Evolutionary conservation across 2,797 vertebrate species (phyloP).

Genomic region (Schizothorax lantsangensis): DNA sequence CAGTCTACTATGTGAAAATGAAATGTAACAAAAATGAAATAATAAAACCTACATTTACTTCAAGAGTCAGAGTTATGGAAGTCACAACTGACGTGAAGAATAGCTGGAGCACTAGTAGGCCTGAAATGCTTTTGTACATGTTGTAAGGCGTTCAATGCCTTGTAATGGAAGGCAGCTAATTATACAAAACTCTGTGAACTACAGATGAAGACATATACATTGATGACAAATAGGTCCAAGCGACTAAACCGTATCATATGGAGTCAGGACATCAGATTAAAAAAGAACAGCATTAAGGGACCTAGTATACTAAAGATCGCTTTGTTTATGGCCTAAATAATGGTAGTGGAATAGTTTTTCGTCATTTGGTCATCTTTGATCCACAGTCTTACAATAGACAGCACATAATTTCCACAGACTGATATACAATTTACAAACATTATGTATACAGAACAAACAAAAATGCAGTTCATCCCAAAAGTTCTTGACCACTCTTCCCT

Average conservation of each 20-base stretch:
- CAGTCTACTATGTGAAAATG: neutral
- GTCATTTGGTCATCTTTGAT: conserved; percentile 54
- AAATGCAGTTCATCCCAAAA: conserved; percentile 58
- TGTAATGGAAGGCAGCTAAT: conserved; percentile 41
- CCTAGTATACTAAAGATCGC: conserved; percentile 10
- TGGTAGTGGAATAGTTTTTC: conserved; percentile 45
- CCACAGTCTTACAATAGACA: conserved; percentile 53
- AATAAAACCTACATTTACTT: conserved; percentile 6
- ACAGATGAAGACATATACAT: neutral
- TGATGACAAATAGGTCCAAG: conserved; percentile 17
- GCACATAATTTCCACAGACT: conserved; percentile 50
- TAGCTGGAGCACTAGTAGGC: neutral
- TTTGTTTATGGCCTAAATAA: conserved; percentile 26
- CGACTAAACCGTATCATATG: neutral
- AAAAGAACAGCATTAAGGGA: conserved; percentile 1
- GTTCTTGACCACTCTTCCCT: conserved; percentile 53
- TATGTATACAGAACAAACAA: conserved; percentile 61
- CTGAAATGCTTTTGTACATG: conserved; percentile 33
- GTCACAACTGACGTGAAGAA: neutral
- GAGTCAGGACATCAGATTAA: conserved; percentile 7
- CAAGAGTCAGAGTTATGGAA: neutral
- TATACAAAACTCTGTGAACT: conserved; percentile 23
- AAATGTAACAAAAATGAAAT: neutral
- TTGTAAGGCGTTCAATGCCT: conserved; percentile 24
- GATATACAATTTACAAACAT: conserved; percentile 58